Evolutionary conservation across 2,113 vertebrate genomes (phyloP).

Genomic region (Leuciscus idus): DNA sequence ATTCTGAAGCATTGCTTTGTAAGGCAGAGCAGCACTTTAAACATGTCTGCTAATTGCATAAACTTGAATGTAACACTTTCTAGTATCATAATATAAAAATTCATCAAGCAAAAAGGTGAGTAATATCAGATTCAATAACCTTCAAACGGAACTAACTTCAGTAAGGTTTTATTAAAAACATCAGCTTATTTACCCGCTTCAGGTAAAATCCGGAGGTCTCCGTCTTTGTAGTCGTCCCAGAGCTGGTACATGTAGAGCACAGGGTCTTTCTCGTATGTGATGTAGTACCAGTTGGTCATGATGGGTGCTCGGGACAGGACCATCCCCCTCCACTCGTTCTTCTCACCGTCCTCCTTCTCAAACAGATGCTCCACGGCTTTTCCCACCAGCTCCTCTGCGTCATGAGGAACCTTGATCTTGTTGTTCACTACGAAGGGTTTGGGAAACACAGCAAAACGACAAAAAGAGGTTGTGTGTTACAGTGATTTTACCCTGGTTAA

Average conservation of each 20-base stretch:
- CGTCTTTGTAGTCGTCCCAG: constrained; percentile 83
- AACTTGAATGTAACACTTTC: too few species aligned
- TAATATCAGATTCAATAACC: too few species aligned
- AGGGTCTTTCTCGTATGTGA: constrained; percentile 84
- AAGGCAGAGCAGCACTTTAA: too few species aligned
- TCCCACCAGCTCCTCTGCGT: constrained; percentile 80
- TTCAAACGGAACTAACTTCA: too few species aligned
- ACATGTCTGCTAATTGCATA: too few species aligned
- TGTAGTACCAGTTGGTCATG: constrained; percentile 86
- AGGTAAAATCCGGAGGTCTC: constrained; percentile 80
- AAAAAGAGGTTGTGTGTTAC: not conserved
- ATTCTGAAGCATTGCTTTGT: too few species aligned
- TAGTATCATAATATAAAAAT: too few species aligned
- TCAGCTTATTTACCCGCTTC: constrained; percentile 74
- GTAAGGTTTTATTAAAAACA: not conserved
- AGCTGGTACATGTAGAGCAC: constrained; percentile 85
- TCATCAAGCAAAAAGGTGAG: too few species aligned
- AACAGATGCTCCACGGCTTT: constrained; percentile 83
- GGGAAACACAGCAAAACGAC: not conserved
- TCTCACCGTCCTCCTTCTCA: constrained; percentile 82
- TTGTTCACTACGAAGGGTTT: constrained; percentile 73
- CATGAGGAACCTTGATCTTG: constrained; percentile 79
- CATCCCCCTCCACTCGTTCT: constrained; percentile 84
- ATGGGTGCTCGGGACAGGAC: constrained; percentile 81
- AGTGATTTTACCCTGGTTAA: not conserved